A percentile compares a stretch with the other conserved stretches of the same genome.
These are phyloP conservation scores for Bothrops jararaca DNA, from an alignment of 2,113 vertebrate genomes.

Conservation along the genomic window DNA sequence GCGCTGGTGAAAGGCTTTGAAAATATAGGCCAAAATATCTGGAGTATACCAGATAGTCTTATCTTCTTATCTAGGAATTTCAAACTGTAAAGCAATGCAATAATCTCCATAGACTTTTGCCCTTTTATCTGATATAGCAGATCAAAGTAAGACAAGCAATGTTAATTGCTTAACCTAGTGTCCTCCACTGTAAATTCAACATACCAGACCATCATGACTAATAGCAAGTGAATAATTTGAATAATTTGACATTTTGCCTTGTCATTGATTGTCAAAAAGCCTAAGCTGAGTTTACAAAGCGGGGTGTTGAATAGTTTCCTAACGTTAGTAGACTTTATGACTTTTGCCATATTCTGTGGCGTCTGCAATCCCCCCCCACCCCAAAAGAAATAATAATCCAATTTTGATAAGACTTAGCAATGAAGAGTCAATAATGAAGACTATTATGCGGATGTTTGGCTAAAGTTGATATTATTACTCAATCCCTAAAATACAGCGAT, in stretches of 20 bases:
- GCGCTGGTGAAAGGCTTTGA: background rate
- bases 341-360: background rate
- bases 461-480: background rate
- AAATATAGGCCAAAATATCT: too few species aligned
- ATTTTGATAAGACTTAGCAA: background rate
- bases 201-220: background rate
- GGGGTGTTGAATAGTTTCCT: background rate
- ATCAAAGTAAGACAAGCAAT: background rate
- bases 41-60: too few species aligned
- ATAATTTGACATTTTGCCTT: background rate
- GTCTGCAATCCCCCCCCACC: rapidly evolving
- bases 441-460: background rate
- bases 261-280: background rate
- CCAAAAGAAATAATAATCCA: too few species aligned
- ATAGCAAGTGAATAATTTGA: background rate
- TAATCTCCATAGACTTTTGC: background rate
- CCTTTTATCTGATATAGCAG: background rate
- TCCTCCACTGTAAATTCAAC: background rate
- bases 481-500: background rate
- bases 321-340: background rate
- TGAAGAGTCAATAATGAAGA: background rate
- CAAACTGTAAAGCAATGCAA: background rate
- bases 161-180: background rate
- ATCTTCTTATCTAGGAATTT: background rate
- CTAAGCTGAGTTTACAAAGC: background rate